phyloP scores from a whole-genome alignment of 1,140 invertebrate genomes.

The Saccostrea glomerata region DNA sequence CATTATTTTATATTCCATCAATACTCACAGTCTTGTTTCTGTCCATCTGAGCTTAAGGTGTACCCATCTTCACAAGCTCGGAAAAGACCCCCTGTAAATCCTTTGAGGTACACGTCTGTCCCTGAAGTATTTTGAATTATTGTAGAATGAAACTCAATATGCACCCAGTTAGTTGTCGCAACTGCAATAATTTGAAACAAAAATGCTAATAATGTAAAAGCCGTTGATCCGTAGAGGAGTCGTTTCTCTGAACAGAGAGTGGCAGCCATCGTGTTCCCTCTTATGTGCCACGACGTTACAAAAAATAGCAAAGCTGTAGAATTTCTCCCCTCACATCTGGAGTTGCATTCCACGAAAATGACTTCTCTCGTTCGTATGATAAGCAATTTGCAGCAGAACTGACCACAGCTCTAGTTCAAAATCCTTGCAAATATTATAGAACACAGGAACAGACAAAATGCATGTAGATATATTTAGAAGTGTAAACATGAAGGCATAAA shows the following conservation, averaged over 20 bases:
- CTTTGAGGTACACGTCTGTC: not conserved
- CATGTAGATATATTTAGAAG: slow-evolving; percentile 13
- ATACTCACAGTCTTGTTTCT: not conserved
- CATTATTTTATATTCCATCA: not conserved
- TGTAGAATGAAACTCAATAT: slow-evolving; percentile 15
- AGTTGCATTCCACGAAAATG: not conserved
- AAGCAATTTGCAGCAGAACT: not conserved
- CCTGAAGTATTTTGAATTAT: not conserved
- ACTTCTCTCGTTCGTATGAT: not conserved
- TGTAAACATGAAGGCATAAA: slow-evolving; percentile 2
- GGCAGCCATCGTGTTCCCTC: slow-evolving; percentile 27
- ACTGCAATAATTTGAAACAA: slow-evolving; percentile 49
- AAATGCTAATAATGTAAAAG: slow-evolving; percentile 42
- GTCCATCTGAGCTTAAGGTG: not conserved
- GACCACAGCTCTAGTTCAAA: not conserved
- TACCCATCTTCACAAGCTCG: not conserved
- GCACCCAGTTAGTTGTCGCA: slow-evolving; percentile 41
- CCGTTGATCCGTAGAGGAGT: slow-evolving; percentile 45
- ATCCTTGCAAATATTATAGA: not conserved
- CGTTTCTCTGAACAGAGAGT: slow-evolving; percentile 39
- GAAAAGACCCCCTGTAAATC: not conserved
- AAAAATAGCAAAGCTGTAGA: not conserved
- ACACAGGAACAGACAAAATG: not conserved
- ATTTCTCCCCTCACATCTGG: not conserved
- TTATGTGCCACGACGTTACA: not conserved